phyloP scores from a whole-genome alignment of 1,140 invertebrate species.

The Eciton burchellii region DNA sequence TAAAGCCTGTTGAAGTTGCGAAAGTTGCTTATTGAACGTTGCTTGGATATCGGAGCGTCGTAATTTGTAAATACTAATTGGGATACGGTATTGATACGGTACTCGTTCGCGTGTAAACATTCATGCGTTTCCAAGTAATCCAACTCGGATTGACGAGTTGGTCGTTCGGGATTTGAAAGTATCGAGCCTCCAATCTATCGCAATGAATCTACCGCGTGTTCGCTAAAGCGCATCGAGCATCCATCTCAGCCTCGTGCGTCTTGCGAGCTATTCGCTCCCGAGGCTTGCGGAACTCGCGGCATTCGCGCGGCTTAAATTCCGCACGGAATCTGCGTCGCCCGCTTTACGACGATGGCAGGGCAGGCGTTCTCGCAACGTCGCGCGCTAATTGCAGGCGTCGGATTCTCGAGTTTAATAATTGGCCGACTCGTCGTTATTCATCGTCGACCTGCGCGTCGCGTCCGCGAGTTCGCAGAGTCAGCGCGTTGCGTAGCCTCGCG shows the following conservation, averaged over 20 bases:
- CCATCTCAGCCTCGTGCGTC: not conserved
- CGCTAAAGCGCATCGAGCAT: not conserved
- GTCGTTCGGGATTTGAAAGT: not conserved
- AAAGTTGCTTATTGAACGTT: too few species aligned
- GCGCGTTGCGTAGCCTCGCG: not conserved
- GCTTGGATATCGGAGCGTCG: too few species aligned
- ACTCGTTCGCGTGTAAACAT: too few species aligned
- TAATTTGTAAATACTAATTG: too few species aligned
- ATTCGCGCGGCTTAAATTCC: conserved; percentile 25
- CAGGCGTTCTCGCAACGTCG: conserved; percentile 28
- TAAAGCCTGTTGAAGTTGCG: too few species aligned
- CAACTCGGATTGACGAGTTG: not conserved
- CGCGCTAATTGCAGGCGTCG: conserved; percentile 38
- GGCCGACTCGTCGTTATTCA: conserved; percentile 22
- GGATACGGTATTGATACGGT: too few species aligned
- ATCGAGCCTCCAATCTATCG: conserved; percentile 1
- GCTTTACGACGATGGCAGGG: not conserved
- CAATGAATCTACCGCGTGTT: conserved; percentile 10
- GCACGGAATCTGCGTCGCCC: not conserved
- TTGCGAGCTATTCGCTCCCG: conserved; percentile 17
- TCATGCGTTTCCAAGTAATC: too few species aligned
- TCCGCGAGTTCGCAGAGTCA: not conserved
- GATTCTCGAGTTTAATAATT: conserved; percentile 45
- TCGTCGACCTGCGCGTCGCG: not conserved
- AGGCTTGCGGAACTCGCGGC: conserved; percentile 1